Evolutionary conservation across 2,113 vertebrate genomes (phyloP).

Genomic region (Progne subis): DNA sequence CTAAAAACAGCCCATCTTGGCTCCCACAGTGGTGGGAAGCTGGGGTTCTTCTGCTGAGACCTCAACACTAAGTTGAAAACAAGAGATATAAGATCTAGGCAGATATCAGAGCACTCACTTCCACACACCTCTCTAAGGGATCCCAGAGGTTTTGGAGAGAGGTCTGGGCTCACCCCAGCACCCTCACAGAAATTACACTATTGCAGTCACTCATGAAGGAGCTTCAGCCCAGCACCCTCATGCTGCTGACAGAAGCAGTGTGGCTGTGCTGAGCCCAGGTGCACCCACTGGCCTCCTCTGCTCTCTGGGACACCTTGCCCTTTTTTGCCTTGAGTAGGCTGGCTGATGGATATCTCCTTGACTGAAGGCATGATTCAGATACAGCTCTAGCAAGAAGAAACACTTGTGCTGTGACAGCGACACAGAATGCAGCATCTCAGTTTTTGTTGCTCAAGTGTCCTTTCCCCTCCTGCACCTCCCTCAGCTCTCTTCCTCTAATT

Average conservation of each 20-base stretch:
- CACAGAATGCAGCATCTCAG: neutral
- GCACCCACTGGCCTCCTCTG: neutral
- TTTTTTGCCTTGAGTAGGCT: neutral
- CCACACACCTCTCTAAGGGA: neutral
- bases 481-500: constrained; percentile 17
- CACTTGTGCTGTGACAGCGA: neutral
- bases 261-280: neutral
- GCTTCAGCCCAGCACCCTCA: neutral
- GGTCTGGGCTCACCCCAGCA: neutral
- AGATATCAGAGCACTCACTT: neutral
- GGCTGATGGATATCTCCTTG: neutral
- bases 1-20: neutral
- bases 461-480: neutral
- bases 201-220: accelerated
- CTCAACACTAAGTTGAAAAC: neutral
- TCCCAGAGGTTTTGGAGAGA: neutral
- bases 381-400: neutral
- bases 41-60: neutral
- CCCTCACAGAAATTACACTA: neutral
- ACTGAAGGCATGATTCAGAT: neutral
- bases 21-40: neutral
- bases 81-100: neutral
- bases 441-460: neutral
- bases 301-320: neutral
- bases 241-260: neutral